Evolutionary conservation across 2,888 invertebrate species (phyloP).

Genomic region (Phrixothrix hirtus): DNA sequence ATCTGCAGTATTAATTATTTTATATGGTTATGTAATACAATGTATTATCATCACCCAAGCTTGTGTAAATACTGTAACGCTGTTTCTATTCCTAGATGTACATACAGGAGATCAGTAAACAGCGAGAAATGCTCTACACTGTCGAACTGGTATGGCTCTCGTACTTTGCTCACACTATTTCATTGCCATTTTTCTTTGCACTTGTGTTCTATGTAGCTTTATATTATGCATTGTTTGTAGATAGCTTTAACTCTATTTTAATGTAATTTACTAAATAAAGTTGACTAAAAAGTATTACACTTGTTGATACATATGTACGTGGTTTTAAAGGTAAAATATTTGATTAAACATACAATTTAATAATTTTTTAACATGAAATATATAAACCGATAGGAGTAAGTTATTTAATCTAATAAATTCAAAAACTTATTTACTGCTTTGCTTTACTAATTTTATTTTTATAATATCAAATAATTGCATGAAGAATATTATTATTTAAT

Average conservation of each 20-base stretch:
- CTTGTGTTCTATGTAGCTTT: constrained; percentile 25
- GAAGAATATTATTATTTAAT: background rate
- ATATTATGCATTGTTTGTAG: constrained; percentile 25
- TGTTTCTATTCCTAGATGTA: constrained; percentile 71
- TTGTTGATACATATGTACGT: too few species aligned
- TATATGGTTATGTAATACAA: constrained; percentile 9
- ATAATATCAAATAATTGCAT: constrained; percentile 3
- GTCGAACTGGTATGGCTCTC: constrained; percentile 75
- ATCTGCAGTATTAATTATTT: constrained; percentile 6
- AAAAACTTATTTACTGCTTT: constrained; percentile 2
- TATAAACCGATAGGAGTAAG: too few species aligned
- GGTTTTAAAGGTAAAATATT: too few species aligned
- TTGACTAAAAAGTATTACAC: too few species aligned
- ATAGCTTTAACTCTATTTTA: too few species aligned
- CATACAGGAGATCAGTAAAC: constrained; percentile 88
- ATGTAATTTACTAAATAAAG: too few species aligned
- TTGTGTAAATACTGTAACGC: constrained; percentile 55
- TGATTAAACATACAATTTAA: too few species aligned
- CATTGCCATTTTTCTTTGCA: constrained; percentile 27
- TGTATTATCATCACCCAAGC: constrained; percentile 43
- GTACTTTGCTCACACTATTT: constrained; percentile 24
- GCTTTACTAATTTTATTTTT: constrained; percentile 12
- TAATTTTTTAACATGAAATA: too few species aligned
- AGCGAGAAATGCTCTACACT: constrained; percentile 80
- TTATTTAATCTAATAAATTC: too few species aligned